Percentiles rank a stretch among this genome's conserved stretches.
phyloP scores from a whole-genome alignment of 2,797 vertebrate genomes.

The Heterohyrax brucei region DNA sequence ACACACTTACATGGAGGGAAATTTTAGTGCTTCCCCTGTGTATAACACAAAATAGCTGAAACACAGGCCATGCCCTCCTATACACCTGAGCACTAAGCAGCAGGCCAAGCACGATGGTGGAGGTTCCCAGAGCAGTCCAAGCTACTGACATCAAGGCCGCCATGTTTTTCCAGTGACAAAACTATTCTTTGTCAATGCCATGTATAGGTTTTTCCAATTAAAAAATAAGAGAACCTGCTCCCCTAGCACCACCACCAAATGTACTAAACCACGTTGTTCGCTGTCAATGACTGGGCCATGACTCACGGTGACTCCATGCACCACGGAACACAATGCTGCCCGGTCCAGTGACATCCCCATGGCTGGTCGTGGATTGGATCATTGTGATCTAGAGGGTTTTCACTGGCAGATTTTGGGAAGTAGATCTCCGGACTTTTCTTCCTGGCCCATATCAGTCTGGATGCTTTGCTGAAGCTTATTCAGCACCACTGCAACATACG shows the following conservation, averaged over 20 bases:
- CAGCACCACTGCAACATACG: too few relatives aligned
- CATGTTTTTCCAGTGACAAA: neutral
- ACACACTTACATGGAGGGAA: accelerated
- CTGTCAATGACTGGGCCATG: too few relatives aligned
- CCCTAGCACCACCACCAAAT: neutral
- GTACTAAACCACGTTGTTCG: neutral
- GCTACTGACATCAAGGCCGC: neutral
- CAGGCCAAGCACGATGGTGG: accelerated
- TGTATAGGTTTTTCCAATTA: neutral
- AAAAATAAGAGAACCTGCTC: neutral
- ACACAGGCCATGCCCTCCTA: neutral
- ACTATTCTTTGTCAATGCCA: neutral
- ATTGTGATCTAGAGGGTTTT: too few relatives aligned
- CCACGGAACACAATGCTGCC: too few relatives aligned
- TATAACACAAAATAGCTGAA: neutral
- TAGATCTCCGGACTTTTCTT: too few relatives aligned
- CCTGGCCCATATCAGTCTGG: too few relatives aligned
- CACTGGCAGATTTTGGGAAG: too few relatives aligned
- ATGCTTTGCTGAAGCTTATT: too few relatives aligned
- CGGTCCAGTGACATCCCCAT: too few relatives aligned
- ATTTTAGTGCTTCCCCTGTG: accelerated
- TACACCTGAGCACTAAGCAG: neutral
- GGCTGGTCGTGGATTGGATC: too few relatives aligned
- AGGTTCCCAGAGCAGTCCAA: neutral
- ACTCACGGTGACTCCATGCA: too few relatives aligned